Base-by-base conservation (phyloP, 2,888 invertebrate species). In the Zhengitettix transpicula region DNA sequence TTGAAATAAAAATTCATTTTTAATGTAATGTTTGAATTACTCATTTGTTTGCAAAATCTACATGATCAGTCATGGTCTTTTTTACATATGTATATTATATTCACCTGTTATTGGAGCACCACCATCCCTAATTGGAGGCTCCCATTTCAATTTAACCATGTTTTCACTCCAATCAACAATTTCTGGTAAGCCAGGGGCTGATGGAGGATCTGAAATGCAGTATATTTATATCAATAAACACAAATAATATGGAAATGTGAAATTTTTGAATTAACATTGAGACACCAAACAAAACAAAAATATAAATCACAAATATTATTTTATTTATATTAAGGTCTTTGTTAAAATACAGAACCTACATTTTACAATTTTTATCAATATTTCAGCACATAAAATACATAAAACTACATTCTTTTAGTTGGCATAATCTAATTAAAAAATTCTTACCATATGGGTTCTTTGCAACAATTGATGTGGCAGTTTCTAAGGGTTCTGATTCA, bases 401-500 rank as follows among this genome's bases (percentile, higher is more conserved):
- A 47, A n/a, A 47, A n/a, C 12, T 47, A 12, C 15, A 47, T 47
- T 47, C 1, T 47, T 12, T 47, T 15, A 47, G 14, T 47, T 12
- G 47, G 15, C 12, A 47, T n/a, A 5, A 16, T 58, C 9, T 47
- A 40, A 15, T 10, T 10, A 10, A 56, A 14, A 42, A 10, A 58
- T 14, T 55, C 62, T 58, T 72, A 81, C 81, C 97, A 75, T 84
- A 99, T 17, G 99, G 98, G 81, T 99, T 98, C 78, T 99, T 99
- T 58, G 99, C 98, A 12, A 95, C 73, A 61, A 89, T 89, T 0
- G 91, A 83, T 44, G 84, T 82, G 67, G 94, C 93, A 0, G 93
- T 89, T 66, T 91, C 91, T 55, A 99, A 75, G 9, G 97, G 95
- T 68, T 97, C 97, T 0, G 96, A 96, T 72, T 93, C 93, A 8